phyloP scores from a whole-genome alignment of 1,140 invertebrate species.

The Bombus picipes region DNA sequence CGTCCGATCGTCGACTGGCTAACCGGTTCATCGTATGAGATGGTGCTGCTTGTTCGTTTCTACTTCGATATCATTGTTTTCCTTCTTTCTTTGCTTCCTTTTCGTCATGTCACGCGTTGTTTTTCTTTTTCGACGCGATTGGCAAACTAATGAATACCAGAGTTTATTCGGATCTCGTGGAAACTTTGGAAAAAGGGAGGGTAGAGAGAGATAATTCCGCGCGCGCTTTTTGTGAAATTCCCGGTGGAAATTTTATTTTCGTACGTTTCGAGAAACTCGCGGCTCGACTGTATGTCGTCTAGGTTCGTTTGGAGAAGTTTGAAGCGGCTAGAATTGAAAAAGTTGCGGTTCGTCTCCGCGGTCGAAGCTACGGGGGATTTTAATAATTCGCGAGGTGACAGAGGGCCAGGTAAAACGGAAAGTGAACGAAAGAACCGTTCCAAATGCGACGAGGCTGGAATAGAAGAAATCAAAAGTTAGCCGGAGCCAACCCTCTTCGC shows the following conservation, averaged over 20 bases:
- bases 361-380: conserved; percentile 14
- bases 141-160: background rate
- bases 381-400: conserved; percentile 40
- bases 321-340: conserved; percentile 44
- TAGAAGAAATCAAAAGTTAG: conserved; percentile 44
- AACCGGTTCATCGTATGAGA: conserved; percentile 7
- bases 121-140: background rate
- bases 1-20: background rate
- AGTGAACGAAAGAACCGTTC: conserved; percentile 19
- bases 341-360: conserved; percentile 26
- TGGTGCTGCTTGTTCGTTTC: background rate
- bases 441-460: conserved; percentile 1
- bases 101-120: background rate
- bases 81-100: too few relatives aligned
- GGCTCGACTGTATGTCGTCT: background rate
- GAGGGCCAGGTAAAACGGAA: background rate
- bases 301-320: conserved; percentile 33
- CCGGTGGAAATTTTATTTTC: conserved; percentile 18
- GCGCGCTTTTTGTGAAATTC: background rate
- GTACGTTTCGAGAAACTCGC: background rate
- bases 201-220: conserved; percentile 8
- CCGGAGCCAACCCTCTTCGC: background rate
- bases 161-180: background rate
- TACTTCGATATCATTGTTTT: too few relatives aligned
- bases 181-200: background rate